phyloP scores from a whole-genome alignment of 2,113 vertebrate genomes.

The Ctenomys sociabilis region DNA sequence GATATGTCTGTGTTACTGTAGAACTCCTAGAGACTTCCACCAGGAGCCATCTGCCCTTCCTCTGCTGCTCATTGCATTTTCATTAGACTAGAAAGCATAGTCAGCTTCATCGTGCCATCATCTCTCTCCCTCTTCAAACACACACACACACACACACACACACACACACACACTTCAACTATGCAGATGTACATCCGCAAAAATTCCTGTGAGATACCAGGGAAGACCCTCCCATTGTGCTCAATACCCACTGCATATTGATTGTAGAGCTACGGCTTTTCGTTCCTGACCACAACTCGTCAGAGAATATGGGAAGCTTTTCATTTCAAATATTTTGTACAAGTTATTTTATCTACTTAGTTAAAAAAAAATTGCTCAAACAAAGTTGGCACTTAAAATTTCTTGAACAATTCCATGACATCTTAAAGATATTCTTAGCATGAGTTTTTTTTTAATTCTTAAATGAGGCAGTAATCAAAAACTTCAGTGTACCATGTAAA shows the following conservation, averaged over 20 bases:
- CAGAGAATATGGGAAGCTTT: not conserved
- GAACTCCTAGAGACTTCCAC: not conserved
- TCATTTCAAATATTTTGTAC: constrained; percentile 11
- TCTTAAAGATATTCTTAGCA: constrained; percentile 36
- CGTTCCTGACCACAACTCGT: not conserved
- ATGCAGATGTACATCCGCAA: not conserved
- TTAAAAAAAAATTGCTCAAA: not conserved
- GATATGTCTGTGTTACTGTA: not conserved
- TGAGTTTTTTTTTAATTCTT: constrained; percentile 45
- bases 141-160: not conserved
- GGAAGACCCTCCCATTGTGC: not conserved
- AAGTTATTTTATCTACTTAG: constrained; percentile 35
- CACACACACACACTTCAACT: not conserved
- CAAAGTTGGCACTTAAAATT: constrained; percentile 22
- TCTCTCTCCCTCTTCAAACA: too few relatives aligned
- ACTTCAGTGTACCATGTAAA: constrained; percentile 47
- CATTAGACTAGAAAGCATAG: not conserved
- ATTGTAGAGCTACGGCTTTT: not conserved
- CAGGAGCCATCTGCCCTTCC: too few relatives aligned
- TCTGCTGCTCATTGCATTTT: not conserved
- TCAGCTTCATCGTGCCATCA: not conserved
- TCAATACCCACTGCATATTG: not conserved
- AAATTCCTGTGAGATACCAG: not conserved
- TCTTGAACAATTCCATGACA: not conserved
- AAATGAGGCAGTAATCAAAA: constrained; percentile 67